Evolutionary conservation across 2,888 invertebrate genomes (phyloP), one percentile per base, ranked within the genome.

Genomic region (Conchocele bisecta): DNA sequence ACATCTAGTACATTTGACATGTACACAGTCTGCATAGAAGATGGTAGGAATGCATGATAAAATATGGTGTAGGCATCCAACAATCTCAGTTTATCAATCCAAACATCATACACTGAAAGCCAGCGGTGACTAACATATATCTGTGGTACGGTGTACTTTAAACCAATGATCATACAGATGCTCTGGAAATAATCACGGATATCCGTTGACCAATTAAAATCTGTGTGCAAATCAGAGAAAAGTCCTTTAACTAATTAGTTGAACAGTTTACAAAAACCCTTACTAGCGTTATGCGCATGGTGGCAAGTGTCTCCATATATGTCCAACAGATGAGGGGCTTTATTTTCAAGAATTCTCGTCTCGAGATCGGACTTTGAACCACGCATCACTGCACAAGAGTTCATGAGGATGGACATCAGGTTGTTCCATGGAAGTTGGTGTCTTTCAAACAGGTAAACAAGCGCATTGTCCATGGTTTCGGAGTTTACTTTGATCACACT

Each of bases 281-380:
- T 82, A 3, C 78, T 60, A 20, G 79, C 77, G 59, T 79, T 83
- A 29, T 84, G 82, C 1, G 65, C 60, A 44, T 83, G 81, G 53
- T 80, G 82, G n/a, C 76, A 74, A 2, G 66, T 50, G 54, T 84
- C 80, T 9, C 81, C 82, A 59, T 84, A 81, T 17, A 83, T 73
- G 54, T 82, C 79, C 13, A 82, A 44, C 0, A 83, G 51, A 48
- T 83, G 83, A 11, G 67, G 74, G 6, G 80, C 79, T 24, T 59
- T 56, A 13, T 71, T 37, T 15, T 59, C 31, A 33, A 75, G 31
- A 3, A 81, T 68, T 28, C 64, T 41, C 3, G 42, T 65, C 57
- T 84, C 84, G 4, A 84, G n/a, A 26, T 81, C 80, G 22, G 50
- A 46, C 54, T 80, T 80, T 1, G 44, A 39, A 1, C 82, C 77